Conservation (phyloP, 2,113 vertebrate species). For the Hippolais icterina region DNA sequence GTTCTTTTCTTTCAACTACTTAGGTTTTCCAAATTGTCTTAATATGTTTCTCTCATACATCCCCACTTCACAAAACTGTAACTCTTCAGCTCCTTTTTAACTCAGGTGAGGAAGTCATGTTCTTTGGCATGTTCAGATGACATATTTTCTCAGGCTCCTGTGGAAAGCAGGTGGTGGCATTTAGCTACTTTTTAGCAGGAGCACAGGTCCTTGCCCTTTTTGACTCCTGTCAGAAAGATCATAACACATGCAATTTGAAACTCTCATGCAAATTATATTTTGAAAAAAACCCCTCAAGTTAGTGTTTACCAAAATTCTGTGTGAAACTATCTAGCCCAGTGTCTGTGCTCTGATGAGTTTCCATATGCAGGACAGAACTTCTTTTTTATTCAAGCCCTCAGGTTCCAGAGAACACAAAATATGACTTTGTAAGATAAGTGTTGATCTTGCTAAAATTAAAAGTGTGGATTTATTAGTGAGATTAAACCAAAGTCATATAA, state of each 20-base stretch:
- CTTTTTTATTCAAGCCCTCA: not conserved
- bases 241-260: not conserved
- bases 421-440: not conserved
- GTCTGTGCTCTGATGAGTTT: not conserved
- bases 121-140: not conserved
- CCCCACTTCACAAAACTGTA: not conserved
- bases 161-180: not conserved
- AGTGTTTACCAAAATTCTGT: not conserved
- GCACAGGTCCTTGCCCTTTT: not conserved
- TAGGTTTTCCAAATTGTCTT: not conserved
- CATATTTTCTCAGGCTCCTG: not conserved
- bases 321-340: not conserved
- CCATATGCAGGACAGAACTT: not conserved
- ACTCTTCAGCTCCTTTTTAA: not conserved
- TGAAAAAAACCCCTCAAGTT: not conserved
- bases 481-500: constrained; percentile 3
- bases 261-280: not conserved
- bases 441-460: constrained; percentile 24
- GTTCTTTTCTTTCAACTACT: not conserved
- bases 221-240: not conserved
- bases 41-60: not conserved
- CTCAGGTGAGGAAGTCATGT: not conserved
- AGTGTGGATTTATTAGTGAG: not conserved
- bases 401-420: not conserved
- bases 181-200: not conserved